Conservation (phyloP, 2,797 vertebrate species). For the Spinus pinus region DNA sequence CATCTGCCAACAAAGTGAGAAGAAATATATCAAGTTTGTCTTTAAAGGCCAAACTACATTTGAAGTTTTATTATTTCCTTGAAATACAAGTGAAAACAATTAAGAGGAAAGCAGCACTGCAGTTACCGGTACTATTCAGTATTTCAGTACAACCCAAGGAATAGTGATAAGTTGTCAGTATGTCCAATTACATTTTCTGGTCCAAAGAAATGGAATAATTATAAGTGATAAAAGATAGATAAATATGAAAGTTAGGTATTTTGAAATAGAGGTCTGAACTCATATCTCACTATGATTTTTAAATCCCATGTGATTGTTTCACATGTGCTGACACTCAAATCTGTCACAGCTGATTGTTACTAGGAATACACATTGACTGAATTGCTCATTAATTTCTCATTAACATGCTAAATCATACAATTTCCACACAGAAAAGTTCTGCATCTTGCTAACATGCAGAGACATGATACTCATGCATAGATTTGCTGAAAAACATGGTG, state of each 20-base stretch:
- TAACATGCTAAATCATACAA: neutral
- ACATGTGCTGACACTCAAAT: neutral
- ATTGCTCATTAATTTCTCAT: neutral
- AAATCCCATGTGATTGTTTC: neutral
- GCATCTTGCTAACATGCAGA: neutral
- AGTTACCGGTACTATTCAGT: neutral
- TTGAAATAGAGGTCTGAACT: neutral
- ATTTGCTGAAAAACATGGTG: neutral
- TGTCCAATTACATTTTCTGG: neutral
- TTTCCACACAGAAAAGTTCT: neutral
- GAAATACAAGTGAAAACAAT: neutral
- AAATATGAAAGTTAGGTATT: neutral
- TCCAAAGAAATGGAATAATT: neutral
- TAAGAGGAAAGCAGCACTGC: neutral
- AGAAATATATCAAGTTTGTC: neutral
- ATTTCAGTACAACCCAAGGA: neutral
- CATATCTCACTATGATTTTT: neutral
- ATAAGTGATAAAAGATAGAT: neutral
- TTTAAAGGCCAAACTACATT: neutral
- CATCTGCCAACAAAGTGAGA: neutral
- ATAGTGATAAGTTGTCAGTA: neutral
- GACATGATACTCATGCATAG: neutral
- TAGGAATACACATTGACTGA: neutral
- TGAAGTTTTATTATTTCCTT: neutral
- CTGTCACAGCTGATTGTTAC: neutral